Conservation (phyloP, 2,113 vertebrate species). For the Microtus oregoni region DNA sequence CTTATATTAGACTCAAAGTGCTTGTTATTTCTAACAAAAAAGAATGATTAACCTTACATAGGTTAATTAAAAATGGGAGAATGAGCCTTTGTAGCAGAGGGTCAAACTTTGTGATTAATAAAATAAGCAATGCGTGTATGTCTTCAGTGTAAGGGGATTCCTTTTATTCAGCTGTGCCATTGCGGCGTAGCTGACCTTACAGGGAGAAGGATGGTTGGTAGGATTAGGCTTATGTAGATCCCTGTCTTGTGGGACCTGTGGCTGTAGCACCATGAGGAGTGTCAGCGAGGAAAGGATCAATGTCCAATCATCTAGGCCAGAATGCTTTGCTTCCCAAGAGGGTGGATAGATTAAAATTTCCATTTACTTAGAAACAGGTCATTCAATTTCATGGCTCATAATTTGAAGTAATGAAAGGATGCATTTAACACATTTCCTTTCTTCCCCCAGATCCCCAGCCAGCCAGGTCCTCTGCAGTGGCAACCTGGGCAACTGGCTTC, state of each 20-base stretch:
- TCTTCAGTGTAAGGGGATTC: neutral
- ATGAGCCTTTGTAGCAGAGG: neutral
- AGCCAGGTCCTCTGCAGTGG: neutral
- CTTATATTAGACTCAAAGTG: neutral
- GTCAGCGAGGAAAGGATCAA: neutral
- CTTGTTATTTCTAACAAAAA: neutral
- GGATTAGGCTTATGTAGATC: neutral
- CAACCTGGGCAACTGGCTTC: neutral
- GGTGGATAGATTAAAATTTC: neutral
- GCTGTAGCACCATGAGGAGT: neutral
- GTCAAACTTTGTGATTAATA: neutral
- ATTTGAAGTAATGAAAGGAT: slow-evolving; percentile 32
- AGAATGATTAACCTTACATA: neutral
- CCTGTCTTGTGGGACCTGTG: neutral
- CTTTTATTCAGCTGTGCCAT: neutral
- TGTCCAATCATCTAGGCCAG: slow-evolving; percentile 22
- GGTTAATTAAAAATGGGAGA: slow-evolving; percentile 40
- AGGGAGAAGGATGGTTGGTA: neutral
- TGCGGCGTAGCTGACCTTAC: neutral
- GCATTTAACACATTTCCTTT: neutral
- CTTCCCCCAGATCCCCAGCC: neutral
- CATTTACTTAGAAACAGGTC: slow-evolving; percentile 32
- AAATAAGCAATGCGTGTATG: neutral
- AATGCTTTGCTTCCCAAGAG: neutral
- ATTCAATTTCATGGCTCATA: slow-evolving; percentile 6